Conservation (phyloP, 2,113 vertebrate genomes). For the Sterna hirundo region DNA sequence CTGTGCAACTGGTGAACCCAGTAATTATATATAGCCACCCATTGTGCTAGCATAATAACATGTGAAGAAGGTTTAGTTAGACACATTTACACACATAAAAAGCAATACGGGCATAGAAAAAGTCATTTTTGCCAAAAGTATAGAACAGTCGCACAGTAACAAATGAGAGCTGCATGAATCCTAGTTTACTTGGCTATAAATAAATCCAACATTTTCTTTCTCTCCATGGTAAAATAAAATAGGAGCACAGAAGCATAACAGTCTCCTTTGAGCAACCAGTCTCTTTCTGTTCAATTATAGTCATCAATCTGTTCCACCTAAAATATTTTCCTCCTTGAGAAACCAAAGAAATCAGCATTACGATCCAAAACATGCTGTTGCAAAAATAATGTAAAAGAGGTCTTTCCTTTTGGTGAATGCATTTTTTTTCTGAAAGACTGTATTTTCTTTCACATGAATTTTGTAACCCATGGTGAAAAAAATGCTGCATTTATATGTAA, state of each 20-base stretch:
- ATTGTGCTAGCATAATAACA: slow-evolving; percentile 54
- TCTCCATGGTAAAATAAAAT: slow-evolving; percentile 56
- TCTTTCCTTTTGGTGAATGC: slow-evolving; percentile 1
- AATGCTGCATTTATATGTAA: background rate
- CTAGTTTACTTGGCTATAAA: slow-evolving; percentile 68
- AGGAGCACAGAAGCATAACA: slow-evolving; percentile 50
- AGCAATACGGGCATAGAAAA: slow-evolving; percentile 42
- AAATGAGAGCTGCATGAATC: slow-evolving; percentile 65
- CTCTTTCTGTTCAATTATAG: slow-evolving; percentile 65
- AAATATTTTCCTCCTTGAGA: slow-evolving; percentile 58
- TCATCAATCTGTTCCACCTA: slow-evolving; percentile 63
- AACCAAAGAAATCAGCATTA: slow-evolving; percentile 44
- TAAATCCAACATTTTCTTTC: slow-evolving; percentile 58
- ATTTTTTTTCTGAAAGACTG: background rate
- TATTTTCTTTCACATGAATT: background rate
- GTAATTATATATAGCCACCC: slow-evolving; percentile 57
- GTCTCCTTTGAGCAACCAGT: slow-evolving; percentile 44
- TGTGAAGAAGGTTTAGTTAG: slow-evolving; percentile 42
- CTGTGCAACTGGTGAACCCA: slow-evolving; percentile 25
- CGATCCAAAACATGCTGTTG: slow-evolving; percentile 31
- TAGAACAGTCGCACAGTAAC: slow-evolving; percentile 52
- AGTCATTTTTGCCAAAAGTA: slow-evolving; percentile 17
- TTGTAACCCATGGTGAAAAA: background rate
- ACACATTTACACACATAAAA: slow-evolving; percentile 52
- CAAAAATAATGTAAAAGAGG: slow-evolving; percentile 18